Evolutionary conservation across 2,113 vertebrate genomes (phyloP).

Genomic region (Nematolebias whitei): DNA sequence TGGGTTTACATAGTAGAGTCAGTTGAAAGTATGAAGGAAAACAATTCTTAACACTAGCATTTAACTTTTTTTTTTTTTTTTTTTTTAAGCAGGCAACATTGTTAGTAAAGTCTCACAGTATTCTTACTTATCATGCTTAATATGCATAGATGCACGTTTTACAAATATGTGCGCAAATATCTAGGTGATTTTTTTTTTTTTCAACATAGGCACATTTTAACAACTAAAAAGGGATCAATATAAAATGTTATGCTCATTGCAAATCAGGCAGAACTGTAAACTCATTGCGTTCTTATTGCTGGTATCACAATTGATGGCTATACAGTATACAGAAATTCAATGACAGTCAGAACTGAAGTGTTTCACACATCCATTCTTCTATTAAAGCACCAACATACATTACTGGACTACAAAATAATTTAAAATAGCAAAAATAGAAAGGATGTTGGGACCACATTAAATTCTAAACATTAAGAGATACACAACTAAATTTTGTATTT

Average conservation of each 20-base stretch:
- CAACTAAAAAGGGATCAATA: neutral
- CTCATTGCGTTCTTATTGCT: slow-evolving; percentile 62
- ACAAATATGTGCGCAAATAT: neutral
- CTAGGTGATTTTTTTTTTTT: too few relatives aligned
- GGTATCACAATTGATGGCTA: slow-evolving; percentile 69
- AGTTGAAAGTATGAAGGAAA: neutral
- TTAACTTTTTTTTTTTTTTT: neutral
- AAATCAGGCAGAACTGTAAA: slow-evolving; percentile 76
- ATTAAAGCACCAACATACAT: neutral
- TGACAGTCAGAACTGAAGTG: slow-evolving; percentile 17
- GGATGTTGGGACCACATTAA: too few relatives aligned
- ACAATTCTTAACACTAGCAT: too few relatives aligned
- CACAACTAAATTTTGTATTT: too few relatives aligned
- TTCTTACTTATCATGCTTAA: neutral
- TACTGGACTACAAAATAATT: neutral
- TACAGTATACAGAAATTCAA: slow-evolving; percentile 36
- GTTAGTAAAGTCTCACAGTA: neutral
- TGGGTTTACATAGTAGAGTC: neutral
- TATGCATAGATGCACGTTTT: neutral
- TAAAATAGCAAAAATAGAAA: too few relatives aligned
- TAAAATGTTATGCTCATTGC: slow-evolving; percentile 22
- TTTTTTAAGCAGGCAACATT: neutral
- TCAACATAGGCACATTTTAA: neutral
- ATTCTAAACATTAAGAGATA: too few relatives aligned
- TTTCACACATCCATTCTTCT: slow-evolving; percentile 10